Evolutionary conservation across 1,140 invertebrate genomes (phyloP), one percentile per base, ranked within the genome.

Genomic region (Drosophila lowei): DNA sequence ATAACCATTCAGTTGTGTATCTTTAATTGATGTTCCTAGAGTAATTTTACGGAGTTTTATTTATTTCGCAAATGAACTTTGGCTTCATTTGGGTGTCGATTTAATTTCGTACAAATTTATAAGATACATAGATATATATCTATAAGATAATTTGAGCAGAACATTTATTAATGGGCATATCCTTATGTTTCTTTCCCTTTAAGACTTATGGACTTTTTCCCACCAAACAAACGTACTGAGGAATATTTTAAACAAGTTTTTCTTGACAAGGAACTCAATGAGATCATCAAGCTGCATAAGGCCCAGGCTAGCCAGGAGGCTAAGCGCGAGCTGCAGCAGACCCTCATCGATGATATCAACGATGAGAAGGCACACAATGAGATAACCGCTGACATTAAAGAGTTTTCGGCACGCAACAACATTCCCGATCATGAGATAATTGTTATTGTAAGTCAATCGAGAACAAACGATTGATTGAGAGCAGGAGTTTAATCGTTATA

Each of bases 381-480:
- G 88, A 95, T 97, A 79, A 95, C 96, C 75, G 91, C 93, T 59
- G 95, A 97, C 92, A 94, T 98, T 64, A 95, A 95, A 90, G 97
- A 99, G 90, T 95, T 96, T 92, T 96, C 97, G 89, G 92, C 92
- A 73, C 96, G 95, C 91, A 94, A 95, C 92, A 93, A 93, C 90
- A 96, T 99, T 91, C 94, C 95, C 57, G 97, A 98, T 92, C 95
- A 97, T 91, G 97, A 98, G 93, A 95, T 97, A 79, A 95, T 97
- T 84, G 94, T 94, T 89, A 94, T 96, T 91, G 95, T 95, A 92
- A 93, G 92, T 92, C 56, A 2, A 38, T 42, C 5, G 21, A 25
- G 23, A 25, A 25, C 23, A 25, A 11, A 0, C 9, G 0, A 16
- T 1, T 8, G 6, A 18, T n/a, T 5, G 9, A 44, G 7, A 54